Base-by-base conservation (phyloP, 2,797 vertebrate species). In the Manis crassicaudata region DNA sequence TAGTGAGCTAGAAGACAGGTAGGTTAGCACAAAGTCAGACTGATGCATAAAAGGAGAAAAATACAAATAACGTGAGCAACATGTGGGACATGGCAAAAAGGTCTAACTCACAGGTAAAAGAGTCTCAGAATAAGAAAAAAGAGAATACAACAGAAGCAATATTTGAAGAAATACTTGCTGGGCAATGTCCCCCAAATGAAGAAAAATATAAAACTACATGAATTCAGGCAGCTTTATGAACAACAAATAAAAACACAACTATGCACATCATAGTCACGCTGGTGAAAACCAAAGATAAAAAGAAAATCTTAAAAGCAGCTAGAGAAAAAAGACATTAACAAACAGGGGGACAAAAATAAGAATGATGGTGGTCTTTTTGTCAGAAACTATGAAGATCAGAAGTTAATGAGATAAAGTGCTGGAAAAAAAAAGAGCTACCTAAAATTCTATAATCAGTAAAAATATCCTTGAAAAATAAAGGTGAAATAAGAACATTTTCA, bases 161-260 rank as follows among this genome's bases (percentile, higher is more conserved):
- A 81, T 54, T 16, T 93, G 75, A 73, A 81, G 46, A 72, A 80
- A 52, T 65, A 75, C 27, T 56, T 16, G 50, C n/a, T 84, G 37
- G 37, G 85, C 23, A 79, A 50, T 68, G 79, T 87, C 54, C 83
- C 20, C 25, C 14, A 81, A 81, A 43, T 90, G 65, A 70, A 90
- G 37, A 46, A 90, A 81, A 90, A 60, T 27, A 72, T 52, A 6
- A 87, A 87, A 93, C 14, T n/a, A 62, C 13, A 14, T 6, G 16
- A 92, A 93, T 93, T 80, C 75, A 93, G 70, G 40, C 27, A 76
- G 46, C 25, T 87, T 54, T 62, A 50, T 52, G 83, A 62, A 32
- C 70, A 46, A 50, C 58, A 86, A 92, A 58, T 50, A n/a, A 67
- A 77, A 85, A 77, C 4, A 35, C 32, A 46, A 77, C 50, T 46